These are phyloP conservation scores for Anticlea derivata DNA, from an alignment of 2,888 invertebrate species.

Conservation along the genomic window DNA sequence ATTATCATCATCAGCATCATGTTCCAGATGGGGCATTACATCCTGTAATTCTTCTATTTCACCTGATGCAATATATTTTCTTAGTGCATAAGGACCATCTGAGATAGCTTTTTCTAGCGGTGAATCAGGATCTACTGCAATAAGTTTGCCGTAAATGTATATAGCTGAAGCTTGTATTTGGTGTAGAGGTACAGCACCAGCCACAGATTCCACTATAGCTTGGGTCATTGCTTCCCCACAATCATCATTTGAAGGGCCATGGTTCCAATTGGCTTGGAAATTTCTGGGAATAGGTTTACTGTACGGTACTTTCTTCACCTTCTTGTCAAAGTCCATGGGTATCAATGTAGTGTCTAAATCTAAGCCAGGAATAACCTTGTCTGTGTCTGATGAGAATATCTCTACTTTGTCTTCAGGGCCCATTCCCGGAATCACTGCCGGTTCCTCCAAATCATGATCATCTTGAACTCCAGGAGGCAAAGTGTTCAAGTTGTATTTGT, in stretches of 20 bases:
- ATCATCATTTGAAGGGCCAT: constrained; percentile 85
- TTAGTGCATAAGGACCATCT: constrained; percentile 90
- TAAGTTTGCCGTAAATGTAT: constrained; percentile 92
- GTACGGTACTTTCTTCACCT: constrained; percentile 94
- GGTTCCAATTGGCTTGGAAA: constrained; percentile 99
- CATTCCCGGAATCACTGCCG: constrained; percentile 96
- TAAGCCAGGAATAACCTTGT: constrained; percentile 92
- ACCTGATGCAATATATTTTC: constrained; percentile 90
- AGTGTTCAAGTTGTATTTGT: constrained; percentile 98
- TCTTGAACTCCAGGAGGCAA: constrained; percentile 90
- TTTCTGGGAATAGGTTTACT: constrained; percentile 98
- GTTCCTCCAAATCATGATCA: constrained; percentile 86
- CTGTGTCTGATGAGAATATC: constrained; percentile 84
- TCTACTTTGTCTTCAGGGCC: constrained; percentile 98
- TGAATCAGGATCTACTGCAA: constrained; percentile 90
- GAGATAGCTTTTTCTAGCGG: constrained; percentile 89
- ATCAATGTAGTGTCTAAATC: constrained; percentile 89
- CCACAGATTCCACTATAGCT: constrained; percentile 89
- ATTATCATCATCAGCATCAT: constrained; percentile 81
- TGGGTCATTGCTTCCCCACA: constrained; percentile 87
- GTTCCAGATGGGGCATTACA: constrained; percentile 88
- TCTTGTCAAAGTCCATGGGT: constrained; percentile 88
- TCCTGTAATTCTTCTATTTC: constrained; percentile 92
- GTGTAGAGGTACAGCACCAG: constrained; percentile 90
- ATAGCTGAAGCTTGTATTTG: constrained; percentile 92